Evolutionary conservation across 2,797 vertebrate genomes (phyloP), one percentile per base, ranked within the genome.

Genomic region (Enteromius thamalakanensis): DNA sequence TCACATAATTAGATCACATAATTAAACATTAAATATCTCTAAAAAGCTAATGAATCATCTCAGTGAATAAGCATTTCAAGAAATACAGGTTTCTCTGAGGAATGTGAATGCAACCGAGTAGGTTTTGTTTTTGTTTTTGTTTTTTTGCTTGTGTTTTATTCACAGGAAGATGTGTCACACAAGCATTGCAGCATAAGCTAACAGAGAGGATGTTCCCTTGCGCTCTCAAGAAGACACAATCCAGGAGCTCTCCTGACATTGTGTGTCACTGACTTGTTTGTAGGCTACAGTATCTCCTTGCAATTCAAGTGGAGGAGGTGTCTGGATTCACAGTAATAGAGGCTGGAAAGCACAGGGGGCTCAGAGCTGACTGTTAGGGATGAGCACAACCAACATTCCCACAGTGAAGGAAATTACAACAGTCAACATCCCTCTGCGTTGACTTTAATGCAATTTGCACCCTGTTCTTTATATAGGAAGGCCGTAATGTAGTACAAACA

Each of bases 191-290:
- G 37, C 64, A 58, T 60, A 76, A 76, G 17, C 23, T 80, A 80
- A 80, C 47, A 47, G 76, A n/a, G 3, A 45, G 47, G 42, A 69
- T 65, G 80, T 86, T 81, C 69, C 34, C 40, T 42, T 72, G 40
- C 9, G 1, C 79, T 67, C 64, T 80, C 29, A 70, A 29, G 49
- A 40, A 55, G 65, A 85, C 72, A 77, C 80, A 68, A 19, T 69
- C 45, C 12, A n/a, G 64, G 77, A 78, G 29, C n/a, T 72, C 45
- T 71, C 21, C 40, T 86, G 83, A 75, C 84, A 71, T 68, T 69
- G 68, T 70, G 55, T 82, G 79, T 84, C 76, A 68, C 60, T 78
- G 74, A 55, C n/a, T 82, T 78, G 75, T 84, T 79, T 84, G 82
- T 76, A 74, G 64, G 47, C 17, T 67, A 34, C 26, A 65, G 29